Percentiles rank a stretch among this genome's conserved stretches.
These are phyloP conservation scores for Rosalia funebris DNA, from an alignment of 2,888 invertebrate genomes.

Conservation along the genomic window DNA sequence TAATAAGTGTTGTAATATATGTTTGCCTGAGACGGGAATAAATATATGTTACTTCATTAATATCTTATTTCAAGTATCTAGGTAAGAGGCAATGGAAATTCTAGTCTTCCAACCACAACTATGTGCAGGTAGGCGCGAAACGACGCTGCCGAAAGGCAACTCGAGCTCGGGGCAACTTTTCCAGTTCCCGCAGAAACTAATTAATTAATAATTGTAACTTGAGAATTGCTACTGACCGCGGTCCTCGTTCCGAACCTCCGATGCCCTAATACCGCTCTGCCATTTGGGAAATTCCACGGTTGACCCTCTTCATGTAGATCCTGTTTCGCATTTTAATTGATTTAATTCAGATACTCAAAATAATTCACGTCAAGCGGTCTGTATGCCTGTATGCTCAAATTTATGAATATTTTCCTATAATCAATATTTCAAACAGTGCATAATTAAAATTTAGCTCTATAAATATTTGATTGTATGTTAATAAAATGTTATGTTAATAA, in stretches of 20 bases:
- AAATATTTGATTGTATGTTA: no score
- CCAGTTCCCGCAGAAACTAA: background rate
- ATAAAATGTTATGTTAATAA: no score
- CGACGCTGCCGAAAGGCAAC: background rate
- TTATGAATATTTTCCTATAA: no score
- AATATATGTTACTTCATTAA: no score
- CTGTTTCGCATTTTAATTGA: background rate
- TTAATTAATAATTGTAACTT: constrained; percentile 1
- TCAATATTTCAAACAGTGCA: no score
- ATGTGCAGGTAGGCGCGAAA: background rate
- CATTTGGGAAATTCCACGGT: background rate
- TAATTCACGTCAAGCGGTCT: constrained; percentile 7
- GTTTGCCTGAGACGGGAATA: no score
- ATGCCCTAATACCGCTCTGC: background rate
- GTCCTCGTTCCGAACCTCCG: background rate
- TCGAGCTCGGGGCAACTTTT: background rate
- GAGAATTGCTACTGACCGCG: background rate
- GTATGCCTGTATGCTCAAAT: constrained; percentile 17
- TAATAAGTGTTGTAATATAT: no score
- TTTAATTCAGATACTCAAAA: constrained; percentile 1
- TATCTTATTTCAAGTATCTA: no score
- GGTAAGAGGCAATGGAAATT: background rate
- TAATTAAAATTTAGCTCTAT: no score
- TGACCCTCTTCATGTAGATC: background rate
- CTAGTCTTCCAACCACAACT: background rate